Evolutionary conservation across 2,888 invertebrate genomes (phyloP).

Genomic region (Gasteruption jaculator): DNA sequence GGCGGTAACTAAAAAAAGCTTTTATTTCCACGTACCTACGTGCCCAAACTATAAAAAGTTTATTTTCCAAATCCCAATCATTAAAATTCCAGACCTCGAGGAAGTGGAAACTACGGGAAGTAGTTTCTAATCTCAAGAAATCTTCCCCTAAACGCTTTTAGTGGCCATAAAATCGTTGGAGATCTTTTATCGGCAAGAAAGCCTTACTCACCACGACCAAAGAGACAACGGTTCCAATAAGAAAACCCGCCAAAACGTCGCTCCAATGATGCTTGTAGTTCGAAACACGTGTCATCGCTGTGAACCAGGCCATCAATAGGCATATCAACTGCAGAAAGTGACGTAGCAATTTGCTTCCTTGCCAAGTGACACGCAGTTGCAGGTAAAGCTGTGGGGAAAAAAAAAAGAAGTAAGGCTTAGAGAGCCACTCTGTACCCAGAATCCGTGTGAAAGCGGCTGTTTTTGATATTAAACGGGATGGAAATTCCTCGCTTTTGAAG

Average conservation of each 20-base stretch:
- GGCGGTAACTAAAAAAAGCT: too few relatives aligned
- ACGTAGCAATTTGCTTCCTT: slow-evolving; percentile 72
- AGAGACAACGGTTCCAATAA: slow-evolving; percentile 66
- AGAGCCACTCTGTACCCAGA: too few relatives aligned
- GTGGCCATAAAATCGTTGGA: slow-evolving; percentile 6
- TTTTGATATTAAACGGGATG: too few relatives aligned
- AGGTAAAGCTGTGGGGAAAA: slow-evolving; percentile 71
- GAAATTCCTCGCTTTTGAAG: too few relatives aligned
- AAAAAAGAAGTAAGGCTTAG: slow-evolving; percentile 6
- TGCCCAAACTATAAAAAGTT: too few relatives aligned
- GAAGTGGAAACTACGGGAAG: too few relatives aligned
- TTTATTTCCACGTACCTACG: too few relatives aligned
- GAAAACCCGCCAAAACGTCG: slow-evolving; percentile 83
- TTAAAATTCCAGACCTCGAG: not conserved
- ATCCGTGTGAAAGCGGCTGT: too few relatives aligned
- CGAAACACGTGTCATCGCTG: slow-evolving; percentile 85
- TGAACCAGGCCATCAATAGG: slow-evolving; percentile 77
- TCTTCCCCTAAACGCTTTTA: too few relatives aligned
- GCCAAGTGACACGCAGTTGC: slow-evolving; percentile 79
- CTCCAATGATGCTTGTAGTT: slow-evolving; percentile 99
- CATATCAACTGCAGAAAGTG: slow-evolving; percentile 82
- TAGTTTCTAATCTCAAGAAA: not conserved
- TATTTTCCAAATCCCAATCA: too few relatives aligned
- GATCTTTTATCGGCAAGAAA: too few relatives aligned
- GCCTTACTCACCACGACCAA: slow-evolving; percentile 64